Conservation (phyloP, 2,113 vertebrate genomes). For the Rafetus swinhoei region DNA sequence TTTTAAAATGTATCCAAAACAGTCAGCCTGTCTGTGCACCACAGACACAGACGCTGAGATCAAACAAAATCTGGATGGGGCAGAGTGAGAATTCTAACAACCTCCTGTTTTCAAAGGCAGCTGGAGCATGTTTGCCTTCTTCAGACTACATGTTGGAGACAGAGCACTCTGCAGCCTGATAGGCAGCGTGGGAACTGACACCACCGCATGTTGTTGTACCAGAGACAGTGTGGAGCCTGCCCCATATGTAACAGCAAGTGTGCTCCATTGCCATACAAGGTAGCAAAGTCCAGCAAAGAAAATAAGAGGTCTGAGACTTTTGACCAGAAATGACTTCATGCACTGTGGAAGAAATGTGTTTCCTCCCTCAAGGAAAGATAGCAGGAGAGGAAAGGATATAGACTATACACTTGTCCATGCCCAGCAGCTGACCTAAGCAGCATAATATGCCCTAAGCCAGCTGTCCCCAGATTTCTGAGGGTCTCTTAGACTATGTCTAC, state of each 20-base stretch:
- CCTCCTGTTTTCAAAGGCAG: not conserved
- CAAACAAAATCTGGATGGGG: not conserved
- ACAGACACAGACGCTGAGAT: not conserved
- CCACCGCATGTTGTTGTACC: conserved; percentile 34
- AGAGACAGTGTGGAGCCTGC: conserved; percentile 24
- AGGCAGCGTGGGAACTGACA: not conserved
- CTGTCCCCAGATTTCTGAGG: too few species aligned
- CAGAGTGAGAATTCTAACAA: not conserved
- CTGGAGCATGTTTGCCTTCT: conserved; percentile 35
- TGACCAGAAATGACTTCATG: not conserved
- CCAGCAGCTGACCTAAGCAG: not conserved
- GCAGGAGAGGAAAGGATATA: not conserved
- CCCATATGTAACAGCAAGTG: not conserved
- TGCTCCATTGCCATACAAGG: conserved; percentile 12
- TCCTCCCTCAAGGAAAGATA: not conserved
- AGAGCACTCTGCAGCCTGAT: not conserved
- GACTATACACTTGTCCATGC: not conserved
- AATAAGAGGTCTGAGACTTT: not conserved
- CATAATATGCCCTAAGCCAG: not conserved
- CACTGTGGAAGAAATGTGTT: not conserved
- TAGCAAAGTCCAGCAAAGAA: not conserved
- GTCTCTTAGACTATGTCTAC: too few species aligned
- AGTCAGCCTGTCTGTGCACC: not conserved
- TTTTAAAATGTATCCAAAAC: not conserved
- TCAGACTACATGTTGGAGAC: not conserved